A percentile compares a stretch with the other conserved stretches of the same genome.
Conservation (phyloP, 1,140 invertebrate species). For the Agraylea sexmaculata region DNA sequence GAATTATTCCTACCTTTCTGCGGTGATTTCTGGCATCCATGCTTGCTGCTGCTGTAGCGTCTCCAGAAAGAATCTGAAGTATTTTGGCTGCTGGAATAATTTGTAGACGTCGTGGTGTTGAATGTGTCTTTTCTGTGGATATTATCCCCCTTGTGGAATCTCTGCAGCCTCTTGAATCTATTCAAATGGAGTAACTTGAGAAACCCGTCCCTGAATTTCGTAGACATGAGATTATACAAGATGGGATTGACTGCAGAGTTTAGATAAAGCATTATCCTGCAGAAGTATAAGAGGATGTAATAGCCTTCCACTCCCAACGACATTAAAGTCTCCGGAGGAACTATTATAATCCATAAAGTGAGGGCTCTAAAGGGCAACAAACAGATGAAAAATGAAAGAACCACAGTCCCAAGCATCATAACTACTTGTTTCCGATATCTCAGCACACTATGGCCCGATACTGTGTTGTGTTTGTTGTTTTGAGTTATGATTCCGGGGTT, state of each 20-base stretch:
- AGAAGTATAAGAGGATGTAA: slow-evolving; percentile 77
- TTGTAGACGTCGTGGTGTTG: slow-evolving; percentile 39
- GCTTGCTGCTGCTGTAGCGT: slow-evolving; percentile 34
- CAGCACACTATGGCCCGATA: slow-evolving; percentile 32
- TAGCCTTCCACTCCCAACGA: slow-evolving; percentile 62
- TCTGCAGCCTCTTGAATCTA: slow-evolving; percentile 32
- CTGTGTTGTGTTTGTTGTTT: slow-evolving; percentile 40
- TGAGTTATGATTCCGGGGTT: slow-evolving; percentile 56
- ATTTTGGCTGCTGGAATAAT: slow-evolving; percentile 38
- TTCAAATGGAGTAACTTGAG: slow-evolving; percentile 45
- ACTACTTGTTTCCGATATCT: slow-evolving; percentile 67
- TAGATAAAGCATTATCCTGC: slow-evolving; percentile 74
- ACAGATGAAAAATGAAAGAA: slow-evolving; percentile 83
- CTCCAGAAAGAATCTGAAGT: slow-evolving; percentile 40
- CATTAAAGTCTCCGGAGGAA: slow-evolving; percentile 50
- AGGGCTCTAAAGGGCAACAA: slow-evolving; percentile 76
- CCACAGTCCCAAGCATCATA: slow-evolving; percentile 79
- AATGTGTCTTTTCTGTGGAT: slow-evolving; percentile 39
- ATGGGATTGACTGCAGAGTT: slow-evolving; percentile 87
- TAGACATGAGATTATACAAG: slow-evolving; percentile 83
- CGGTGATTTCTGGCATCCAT: slow-evolving; percentile 24
- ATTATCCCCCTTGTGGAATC: slow-evolving; percentile 31
- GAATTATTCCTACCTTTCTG: slow-evolving; percentile 34
- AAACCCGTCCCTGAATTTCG: slow-evolving; percentile 79
- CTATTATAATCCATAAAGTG: slow-evolving; percentile 72